Evolutionary conservation across 1,140 invertebrate species (phyloP).

Genomic region (Trichonephila inaurata): DNA sequence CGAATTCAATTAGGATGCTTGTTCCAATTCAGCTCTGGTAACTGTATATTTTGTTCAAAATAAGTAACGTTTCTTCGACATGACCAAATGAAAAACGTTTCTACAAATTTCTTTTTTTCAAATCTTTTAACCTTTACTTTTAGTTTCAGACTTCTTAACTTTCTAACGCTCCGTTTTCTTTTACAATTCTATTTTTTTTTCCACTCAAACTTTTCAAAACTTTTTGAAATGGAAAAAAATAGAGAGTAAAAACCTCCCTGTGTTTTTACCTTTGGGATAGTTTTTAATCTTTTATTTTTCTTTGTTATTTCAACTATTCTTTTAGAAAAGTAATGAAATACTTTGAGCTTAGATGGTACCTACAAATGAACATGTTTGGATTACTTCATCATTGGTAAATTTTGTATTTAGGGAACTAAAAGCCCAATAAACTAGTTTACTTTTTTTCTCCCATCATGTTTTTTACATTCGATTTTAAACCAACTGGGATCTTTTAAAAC

Average conservation of each 20-base stretch:
- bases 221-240: constrained; percentile 16
- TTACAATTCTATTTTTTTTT: not conserved
- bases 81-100: constrained; percentile 40
- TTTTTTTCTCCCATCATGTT: constrained; percentile 8
- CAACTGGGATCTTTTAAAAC: not conserved
- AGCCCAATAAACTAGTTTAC: not conserved
- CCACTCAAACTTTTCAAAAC: constrained; percentile 39
- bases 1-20: constrained; percentile 27
- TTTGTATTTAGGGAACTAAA: constrained; percentile 14
- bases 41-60: not conserved
- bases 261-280: constrained; percentile 33
- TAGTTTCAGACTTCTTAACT: constrained; percentile 51
- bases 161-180: constrained; percentile 26
- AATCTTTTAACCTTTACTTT: constrained; percentile 39
- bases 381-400: constrained; percentile 24
- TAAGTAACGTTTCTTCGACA: constrained; percentile 14
- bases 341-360: constrained; percentile 25
- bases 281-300: constrained; percentile 1
- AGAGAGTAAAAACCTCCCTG: constrained; percentile 20
- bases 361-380: constrained; percentile 30
- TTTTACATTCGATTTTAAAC: not conserved
- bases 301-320: not conserved
- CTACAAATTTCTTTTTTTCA: not conserved
- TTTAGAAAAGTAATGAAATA: constrained; percentile 45
- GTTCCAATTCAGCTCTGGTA: not conserved